Evolutionary conservation across 2,888 invertebrate species (phyloP), one percentile per base, ranked within the genome.

Genomic region (Tetrapedia diversipes): DNA sequence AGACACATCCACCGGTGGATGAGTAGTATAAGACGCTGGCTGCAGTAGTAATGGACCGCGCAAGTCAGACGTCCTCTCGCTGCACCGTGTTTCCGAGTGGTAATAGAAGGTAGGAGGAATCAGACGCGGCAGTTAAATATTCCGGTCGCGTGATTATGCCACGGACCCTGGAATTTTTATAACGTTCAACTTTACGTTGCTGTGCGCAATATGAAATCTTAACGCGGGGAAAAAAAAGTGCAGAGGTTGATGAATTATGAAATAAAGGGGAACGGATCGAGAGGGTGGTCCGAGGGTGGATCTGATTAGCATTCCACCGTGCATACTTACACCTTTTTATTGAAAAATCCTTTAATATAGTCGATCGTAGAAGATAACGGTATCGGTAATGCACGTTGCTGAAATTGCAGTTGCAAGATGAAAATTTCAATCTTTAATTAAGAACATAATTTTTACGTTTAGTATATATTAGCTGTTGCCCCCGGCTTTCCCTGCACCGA

Each of bases 31-130:
- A 75, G 74, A 64, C 74, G 63, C 37, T 37, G 16, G 51, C 45
- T 64, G 75, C 64, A 74, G 75, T 74, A 74, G 75, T 64, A 74
- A 74, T 54, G 45, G 39, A 45, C 59, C 63, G 64, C 64, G 75
- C 75, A 10, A 64, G 75, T 74, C 64, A 74, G 53, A 16, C 75
- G 19, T 14, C 6, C 24, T 14, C n/a, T 32, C 56, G 49, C 51
- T 57, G 32, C 24, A 53, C 6, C 22, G 59, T 11, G 43, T n/a
- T 24, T 3, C 11, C 2, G 10, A 45, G 41, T 37, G 32, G 73
- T 57, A 74, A 73, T 63, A 56, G 73, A 57, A 73, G 56, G 27
- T 39, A 19, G 63, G 37, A 63, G 74, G n/a, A n/a, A n/a, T 39
- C 37, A 57, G 39, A 41, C 70, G 7, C 54, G 39, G 29, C 22